Evolutionary conservation across 1,140 invertebrate species (phyloP).

Genomic region (Lasaia peninsularis): DNA sequence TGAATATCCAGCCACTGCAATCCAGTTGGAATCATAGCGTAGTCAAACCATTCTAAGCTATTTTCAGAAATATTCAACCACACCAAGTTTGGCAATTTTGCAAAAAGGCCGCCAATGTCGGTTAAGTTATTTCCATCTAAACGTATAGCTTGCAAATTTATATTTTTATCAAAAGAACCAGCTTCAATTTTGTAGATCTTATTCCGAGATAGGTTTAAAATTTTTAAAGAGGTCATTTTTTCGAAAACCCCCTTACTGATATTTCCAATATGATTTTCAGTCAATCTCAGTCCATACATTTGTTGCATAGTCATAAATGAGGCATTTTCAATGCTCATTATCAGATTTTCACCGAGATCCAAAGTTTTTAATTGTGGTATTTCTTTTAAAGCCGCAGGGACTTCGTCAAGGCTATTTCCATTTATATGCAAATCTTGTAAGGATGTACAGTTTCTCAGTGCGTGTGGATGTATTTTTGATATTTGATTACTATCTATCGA

Average conservation of each 20-base stretch:
- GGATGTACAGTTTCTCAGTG: slow-evolving; percentile 89
- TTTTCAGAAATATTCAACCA: slow-evolving; percentile 96
- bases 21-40: slow-evolving; percentile 92
- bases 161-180: slow-evolving; percentile 90
- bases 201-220: slow-evolving; percentile 92
- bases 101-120: slow-evolving; percentile 90
- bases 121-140: slow-evolving; percentile 92
- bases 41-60: slow-evolving; percentile 92
- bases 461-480: slow-evolving; percentile 85
- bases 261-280: slow-evolving; percentile 93
- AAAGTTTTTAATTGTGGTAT: slow-evolving; percentile 90
- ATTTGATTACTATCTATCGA: slow-evolving; percentile 92
- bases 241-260: slow-evolving; percentile 90
- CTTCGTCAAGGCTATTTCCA: slow-evolving; percentile 88
- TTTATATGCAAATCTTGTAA: slow-evolving; percentile 93
- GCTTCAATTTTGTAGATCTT: slow-evolving; percentile 91
- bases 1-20: slow-evolving; percentile 95
- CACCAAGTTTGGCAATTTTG: slow-evolving; percentile 90
- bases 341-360: slow-evolving; percentile 93
- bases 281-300: slow-evolving; percentile 89
- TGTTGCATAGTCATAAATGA: slow-evolving; percentile 89
- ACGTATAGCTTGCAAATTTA: slow-evolving; percentile 90
- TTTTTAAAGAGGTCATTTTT: slow-evolving; percentile 89
- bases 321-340: slow-evolving; percentile 88
- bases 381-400: slow-evolving; percentile 90